Base-by-base conservation (phyloP, 2,888 invertebrate genomes). In the Sussaba pulchella region DNA sequence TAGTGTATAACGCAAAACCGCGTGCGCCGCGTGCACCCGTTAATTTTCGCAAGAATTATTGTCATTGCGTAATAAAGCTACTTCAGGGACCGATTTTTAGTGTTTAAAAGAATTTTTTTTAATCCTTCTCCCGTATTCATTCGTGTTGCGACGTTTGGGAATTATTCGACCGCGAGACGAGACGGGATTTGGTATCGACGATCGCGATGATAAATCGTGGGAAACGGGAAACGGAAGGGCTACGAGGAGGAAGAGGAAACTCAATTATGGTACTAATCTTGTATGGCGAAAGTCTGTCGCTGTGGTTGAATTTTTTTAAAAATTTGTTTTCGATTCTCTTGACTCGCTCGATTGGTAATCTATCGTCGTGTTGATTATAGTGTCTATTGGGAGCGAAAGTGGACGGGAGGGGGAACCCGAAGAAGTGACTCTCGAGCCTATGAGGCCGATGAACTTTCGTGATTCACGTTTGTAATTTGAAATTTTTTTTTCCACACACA, bases 381-480 rank as follows among this genome's bases (percentile, higher is more conserved):
- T 72, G 63, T 72, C 26, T 52, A n/a, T n/a, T n/a, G 14, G 26
- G 24, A 52, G 24, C 50, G 50, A 45, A 14, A 5, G 47, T 14
- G 14, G 47, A 14, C 14, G 50, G 36, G 12, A 14, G n/a, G 50
- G 36, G 12, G 17, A 39, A 39, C 50, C 47, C 47, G 39, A 39
- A 47, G 39, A 24, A 41, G 52, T 63, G 17, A 72, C 26, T 5
- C 31, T 39, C 63, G 63, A 45, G n/a, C 59, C n/a, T 21, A 12
- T 14, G 63, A 63, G 72, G 50, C 50, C 72, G 63, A 41, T 72
- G 41, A 72, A 61, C 72, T 63, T 4, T 45, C 26, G 61, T 63
- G 63, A 63, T 72, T 72, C 72, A 72, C 72, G 52, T 63, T 72
- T 72, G 50, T 63, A 10, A 39, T 63, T 50, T 39, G 41, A 14